phyloP scores from a whole-genome alignment of 2,113 vertebrate genomes.

The Phyllostomus discolor region DNA sequence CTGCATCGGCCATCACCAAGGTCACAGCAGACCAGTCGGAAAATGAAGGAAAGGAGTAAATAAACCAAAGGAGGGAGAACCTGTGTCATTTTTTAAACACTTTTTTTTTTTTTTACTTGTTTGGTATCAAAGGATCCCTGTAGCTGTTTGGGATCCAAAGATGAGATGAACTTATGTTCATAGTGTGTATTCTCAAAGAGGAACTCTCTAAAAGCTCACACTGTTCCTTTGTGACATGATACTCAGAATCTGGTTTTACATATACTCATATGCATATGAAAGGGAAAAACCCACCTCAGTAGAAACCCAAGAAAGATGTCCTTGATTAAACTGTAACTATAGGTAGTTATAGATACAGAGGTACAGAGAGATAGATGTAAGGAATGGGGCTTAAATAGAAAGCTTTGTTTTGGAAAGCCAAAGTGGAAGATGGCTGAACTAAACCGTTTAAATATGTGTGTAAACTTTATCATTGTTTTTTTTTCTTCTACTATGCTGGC shows the following conservation, averaged over 20 bases:
- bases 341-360: background rate
- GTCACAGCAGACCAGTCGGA: background rate
- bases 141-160: background rate
- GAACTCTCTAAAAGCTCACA: background rate
- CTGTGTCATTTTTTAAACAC: background rate
- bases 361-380: background rate
- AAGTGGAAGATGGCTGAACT: background rate
- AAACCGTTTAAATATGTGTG: background rate
- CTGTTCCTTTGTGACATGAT: background rate
- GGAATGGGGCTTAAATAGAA: background rate
- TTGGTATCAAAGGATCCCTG: background rate
- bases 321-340: background rate
- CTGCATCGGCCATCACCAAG: background rate
- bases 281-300: background rate
- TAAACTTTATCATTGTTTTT: background rate
- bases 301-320: background rate
- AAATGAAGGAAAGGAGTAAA: conserved; percentile 5
- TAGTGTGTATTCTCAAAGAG: background rate
- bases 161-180: background rate
- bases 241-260: background rate
- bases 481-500: background rate
- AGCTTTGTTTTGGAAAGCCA: background rate
- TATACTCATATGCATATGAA: background rate
- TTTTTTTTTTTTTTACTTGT: background rate
- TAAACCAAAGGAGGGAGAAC: background rate